phyloP scores from a whole-genome alignment of 2,797 vertebrate species.

The Phalanger gymnotis region DNA sequence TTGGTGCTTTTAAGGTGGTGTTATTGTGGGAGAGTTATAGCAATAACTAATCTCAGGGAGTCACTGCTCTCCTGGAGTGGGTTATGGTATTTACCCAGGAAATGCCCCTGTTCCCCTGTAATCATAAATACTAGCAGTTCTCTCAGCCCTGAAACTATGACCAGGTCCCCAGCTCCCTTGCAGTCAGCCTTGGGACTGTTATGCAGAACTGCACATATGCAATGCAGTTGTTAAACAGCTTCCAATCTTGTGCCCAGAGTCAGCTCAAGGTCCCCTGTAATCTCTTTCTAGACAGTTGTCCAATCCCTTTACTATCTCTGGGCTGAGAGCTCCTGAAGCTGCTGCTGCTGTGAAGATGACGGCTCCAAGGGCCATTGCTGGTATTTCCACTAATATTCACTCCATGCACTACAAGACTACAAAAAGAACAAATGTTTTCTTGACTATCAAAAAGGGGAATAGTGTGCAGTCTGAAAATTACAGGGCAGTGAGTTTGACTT shows the following conservation, averaged over 20 bases:
- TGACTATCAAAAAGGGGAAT: neutral
- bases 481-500: neutral
- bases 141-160: neutral
- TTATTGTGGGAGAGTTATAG: neutral
- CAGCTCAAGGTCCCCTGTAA: neutral
- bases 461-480: neutral
- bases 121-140: neutral
- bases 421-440: neutral
- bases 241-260: neutral
- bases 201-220: neutral
- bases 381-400: neutral
- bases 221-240: neutral
- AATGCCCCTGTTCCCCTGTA: too few species aligned
- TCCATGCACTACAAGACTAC: neutral
- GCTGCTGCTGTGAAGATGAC: neutral
- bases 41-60: neutral
- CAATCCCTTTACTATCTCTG: neutral
- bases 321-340: neutral
- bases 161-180: neutral
- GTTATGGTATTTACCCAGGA: too few species aligned
- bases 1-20: neutral
- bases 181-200: neutral
- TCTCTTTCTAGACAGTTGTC: neutral
- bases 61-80: neutral
- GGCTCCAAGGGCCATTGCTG: neutral